Conservation (phyloP, 2,888 invertebrate species). For the Lydus trimaculatus region DNA sequence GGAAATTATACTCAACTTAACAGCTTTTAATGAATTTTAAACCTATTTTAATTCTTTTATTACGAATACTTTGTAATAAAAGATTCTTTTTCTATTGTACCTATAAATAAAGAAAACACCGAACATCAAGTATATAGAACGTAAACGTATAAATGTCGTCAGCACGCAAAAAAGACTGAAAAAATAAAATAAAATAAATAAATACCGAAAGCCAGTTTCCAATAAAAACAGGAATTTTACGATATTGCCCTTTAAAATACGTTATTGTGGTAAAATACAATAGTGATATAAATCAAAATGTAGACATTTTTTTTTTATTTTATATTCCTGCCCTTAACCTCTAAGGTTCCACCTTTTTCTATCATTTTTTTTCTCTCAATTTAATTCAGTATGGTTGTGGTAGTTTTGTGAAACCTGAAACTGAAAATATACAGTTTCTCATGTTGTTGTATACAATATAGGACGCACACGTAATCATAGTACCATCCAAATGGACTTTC, state of each 20-base stretch:
- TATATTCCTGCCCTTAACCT: neutral
- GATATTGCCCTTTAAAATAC: slow-evolving; percentile 45
- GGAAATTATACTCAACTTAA: neutral
- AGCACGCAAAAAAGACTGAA: slow-evolving; percentile 34
- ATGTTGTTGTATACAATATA: slow-evolving; percentile 22
- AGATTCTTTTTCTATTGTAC: slow-evolving; percentile 17
- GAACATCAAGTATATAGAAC: slow-evolving; percentile 32
- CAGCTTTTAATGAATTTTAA: neutral
- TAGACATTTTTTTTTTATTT: slow-evolving; percentile 34
- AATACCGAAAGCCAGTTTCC: slow-evolving; percentile 10
- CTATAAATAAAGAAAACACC: slow-evolving; percentile 23
- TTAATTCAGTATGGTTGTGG: neutral
- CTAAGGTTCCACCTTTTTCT: neutral
- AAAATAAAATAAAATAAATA: slow-evolving; percentile 35
- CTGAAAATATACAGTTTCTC: slow-evolving; percentile 11
- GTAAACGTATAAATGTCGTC: slow-evolving; percentile 39
- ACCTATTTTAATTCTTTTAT: neutral
- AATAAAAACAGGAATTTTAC: slow-evolving; percentile 41
- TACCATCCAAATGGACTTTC: slow-evolving; percentile 16
- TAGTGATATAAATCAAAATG: slow-evolving; percentile 43
- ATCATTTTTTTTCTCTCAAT: neutral
- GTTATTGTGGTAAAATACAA: slow-evolving; percentile 45
- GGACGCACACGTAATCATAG: slow-evolving; percentile 1
- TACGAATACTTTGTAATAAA: too few species aligned
- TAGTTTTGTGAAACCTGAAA: neutral